phyloP scores from a whole-genome alignment of 2,888 invertebrate species.

The Sericinus montela region DNA sequence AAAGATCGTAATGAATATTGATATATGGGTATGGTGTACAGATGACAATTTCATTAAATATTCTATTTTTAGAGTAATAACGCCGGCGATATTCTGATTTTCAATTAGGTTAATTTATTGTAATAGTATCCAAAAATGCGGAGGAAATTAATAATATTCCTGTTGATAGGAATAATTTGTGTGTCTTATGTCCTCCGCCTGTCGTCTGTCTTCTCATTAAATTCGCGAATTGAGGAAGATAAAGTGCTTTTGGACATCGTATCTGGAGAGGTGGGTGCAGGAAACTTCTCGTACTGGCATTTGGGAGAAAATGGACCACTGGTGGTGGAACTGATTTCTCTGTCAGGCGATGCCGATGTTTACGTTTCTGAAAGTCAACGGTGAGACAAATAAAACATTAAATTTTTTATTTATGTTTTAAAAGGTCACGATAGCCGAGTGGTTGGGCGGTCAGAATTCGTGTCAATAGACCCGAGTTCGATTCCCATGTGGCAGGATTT shows the following conservation, averaged over 20 bases:
- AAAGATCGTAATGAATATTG: too few species aligned
- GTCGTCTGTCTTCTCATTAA: conserved; percentile 50
- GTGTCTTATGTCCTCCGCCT: conserved; percentile 58
- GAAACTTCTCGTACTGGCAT: conserved; percentile 72
- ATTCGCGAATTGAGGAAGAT: conserved; percentile 44
- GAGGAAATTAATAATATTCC: conserved; percentile 58
- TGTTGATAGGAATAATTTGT: conserved; percentile 57
- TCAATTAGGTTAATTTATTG: too few species aligned
- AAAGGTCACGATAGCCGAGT: too few species aligned
- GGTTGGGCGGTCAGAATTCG: too few species aligned
- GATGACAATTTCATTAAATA: too few species aligned
- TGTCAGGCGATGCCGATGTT: conserved; percentile 64
- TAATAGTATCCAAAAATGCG: conserved; percentile 52
- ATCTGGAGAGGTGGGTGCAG: conserved; percentile 54
- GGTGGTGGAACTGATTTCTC: conserved; percentile 54
- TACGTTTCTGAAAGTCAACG: conserved; percentile 61
- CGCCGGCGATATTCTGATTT: too few species aligned
- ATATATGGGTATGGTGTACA: too few species aligned
- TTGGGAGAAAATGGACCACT: conserved; percentile 57
- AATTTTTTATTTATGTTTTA: too few species aligned
- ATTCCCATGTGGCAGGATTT: too few species aligned
- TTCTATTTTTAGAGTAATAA: too few species aligned
- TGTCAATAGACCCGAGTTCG: too few species aligned
- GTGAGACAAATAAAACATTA: conserved; percentile 31
- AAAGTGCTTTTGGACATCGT: conserved; percentile 62